Evolutionary conservation across 2,113 vertebrate species (phyloP).

Genomic region (Grantiella picta): DNA sequence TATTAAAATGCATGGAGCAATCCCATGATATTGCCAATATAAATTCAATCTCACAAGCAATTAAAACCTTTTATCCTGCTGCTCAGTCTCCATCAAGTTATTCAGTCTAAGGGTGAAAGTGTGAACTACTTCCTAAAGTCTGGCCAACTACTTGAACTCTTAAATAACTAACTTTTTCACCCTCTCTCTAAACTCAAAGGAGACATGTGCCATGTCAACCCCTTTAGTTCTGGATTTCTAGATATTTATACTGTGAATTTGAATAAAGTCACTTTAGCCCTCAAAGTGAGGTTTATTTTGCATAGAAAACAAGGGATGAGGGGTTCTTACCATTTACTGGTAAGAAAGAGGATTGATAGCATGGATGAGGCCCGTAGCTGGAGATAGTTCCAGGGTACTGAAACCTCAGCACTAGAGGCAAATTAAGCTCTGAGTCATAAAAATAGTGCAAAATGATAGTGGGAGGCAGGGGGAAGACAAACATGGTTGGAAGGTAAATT

Average conservation of each 20-base stretch:
- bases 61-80: not conserved
- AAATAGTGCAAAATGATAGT: not conserved
- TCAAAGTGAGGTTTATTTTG: not conserved
- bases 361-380: not conserved
- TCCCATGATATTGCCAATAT: not conserved
- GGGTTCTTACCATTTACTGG: not conserved
- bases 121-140: not conserved
- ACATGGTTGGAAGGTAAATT: not conserved
- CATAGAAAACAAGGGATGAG: not conserved
- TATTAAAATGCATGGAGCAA: not conserved
- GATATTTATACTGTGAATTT: not conserved
- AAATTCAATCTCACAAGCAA: not conserved
- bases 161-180: not conserved
- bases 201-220: not conserved
- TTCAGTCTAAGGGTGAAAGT: not conserved
- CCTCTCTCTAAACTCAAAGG: not conserved
- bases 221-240: not conserved
- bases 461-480: not conserved
- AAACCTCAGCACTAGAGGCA: not conserved
- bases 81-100: not conserved
- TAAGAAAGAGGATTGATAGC: not conserved
- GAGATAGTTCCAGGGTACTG: not conserved
- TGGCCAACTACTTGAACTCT: not conserved
- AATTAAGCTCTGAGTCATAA: not conserved
- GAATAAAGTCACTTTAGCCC: not conserved